Conservation (phyloP, 2,113 vertebrate genomes). For the Mystacornis crossleyi region DNA sequence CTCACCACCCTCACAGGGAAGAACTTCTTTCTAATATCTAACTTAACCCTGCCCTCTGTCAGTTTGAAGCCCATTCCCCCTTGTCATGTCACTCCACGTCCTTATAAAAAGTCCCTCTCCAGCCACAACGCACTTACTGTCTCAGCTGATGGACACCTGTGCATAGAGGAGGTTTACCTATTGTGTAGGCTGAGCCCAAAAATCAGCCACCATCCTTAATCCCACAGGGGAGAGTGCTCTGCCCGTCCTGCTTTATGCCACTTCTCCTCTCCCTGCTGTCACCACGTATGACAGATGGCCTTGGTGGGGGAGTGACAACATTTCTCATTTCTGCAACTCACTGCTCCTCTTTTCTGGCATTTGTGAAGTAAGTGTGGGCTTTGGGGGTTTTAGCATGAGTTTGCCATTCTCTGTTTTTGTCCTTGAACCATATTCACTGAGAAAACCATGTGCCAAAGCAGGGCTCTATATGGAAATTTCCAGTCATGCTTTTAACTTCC, state of each 20-base stretch:
- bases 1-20: background rate
- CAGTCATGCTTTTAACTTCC: background rate
- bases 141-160: background rate
- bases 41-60: background rate
- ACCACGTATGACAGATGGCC: rapidly evolving
- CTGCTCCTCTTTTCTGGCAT: background rate
- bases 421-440: background rate
- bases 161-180: background rate
- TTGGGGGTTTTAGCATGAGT: background rate
- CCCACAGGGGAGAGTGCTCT: background rate
- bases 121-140: background rate
- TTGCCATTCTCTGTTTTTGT: background rate
- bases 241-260: background rate
- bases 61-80: background rate
- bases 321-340: background rate
- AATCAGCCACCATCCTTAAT: background rate
- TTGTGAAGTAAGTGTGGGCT: background rate
- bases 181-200: background rate
- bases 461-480: background rate
- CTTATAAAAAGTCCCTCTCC: background rate
- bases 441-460: background rate
- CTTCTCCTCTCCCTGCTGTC: background rate
- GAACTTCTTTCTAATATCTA: background rate
- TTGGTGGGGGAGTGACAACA: background rate
- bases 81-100: background rate